phyloP scores from a whole-genome alignment of 1,140 invertebrate species.

The Pogonomyrmex californicus region DNA sequence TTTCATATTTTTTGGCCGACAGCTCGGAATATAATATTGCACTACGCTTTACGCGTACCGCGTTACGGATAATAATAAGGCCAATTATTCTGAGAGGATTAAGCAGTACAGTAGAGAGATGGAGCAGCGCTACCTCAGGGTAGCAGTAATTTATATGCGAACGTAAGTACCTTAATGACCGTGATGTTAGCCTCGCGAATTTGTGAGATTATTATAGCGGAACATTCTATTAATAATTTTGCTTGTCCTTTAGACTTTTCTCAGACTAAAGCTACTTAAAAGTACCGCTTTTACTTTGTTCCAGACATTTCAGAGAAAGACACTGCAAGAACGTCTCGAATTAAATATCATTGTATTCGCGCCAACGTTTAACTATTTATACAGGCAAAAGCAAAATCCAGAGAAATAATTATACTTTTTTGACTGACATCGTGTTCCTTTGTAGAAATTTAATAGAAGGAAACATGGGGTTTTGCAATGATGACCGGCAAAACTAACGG shows the following conservation, averaged over 20 bases:
- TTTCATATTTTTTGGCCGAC: conserved; percentile 13
- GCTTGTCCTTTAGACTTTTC: background rate
- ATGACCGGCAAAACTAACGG: background rate
- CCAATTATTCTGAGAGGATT: conserved; percentile 35
- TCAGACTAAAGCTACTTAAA: background rate
- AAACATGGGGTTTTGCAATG: background rate
- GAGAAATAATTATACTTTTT: conserved; percentile 6
- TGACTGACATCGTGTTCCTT: background rate
- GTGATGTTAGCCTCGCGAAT: conserved; percentile 14
- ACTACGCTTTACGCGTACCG: background rate
- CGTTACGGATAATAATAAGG: conserved; percentile 40
- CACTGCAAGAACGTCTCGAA: background rate
- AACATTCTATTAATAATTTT: conserved; percentile 33
- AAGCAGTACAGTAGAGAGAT: conserved; percentile 20
- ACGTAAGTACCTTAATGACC: conserved; percentile 39
- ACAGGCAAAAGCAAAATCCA: background rate
- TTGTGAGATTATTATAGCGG: conserved; percentile 14
- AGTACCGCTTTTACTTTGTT: background rate
- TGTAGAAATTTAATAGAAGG: background rate
- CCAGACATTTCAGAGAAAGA: no score
- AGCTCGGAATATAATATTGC: conserved; percentile 23
- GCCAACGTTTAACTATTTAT: background rate
- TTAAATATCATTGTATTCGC: background rate
- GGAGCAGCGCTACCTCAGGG: conserved; percentile 2
- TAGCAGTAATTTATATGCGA: conserved; percentile 38